Conservation (phyloP, 1,140 invertebrate genomes). For the Thrips palmi region DNA sequence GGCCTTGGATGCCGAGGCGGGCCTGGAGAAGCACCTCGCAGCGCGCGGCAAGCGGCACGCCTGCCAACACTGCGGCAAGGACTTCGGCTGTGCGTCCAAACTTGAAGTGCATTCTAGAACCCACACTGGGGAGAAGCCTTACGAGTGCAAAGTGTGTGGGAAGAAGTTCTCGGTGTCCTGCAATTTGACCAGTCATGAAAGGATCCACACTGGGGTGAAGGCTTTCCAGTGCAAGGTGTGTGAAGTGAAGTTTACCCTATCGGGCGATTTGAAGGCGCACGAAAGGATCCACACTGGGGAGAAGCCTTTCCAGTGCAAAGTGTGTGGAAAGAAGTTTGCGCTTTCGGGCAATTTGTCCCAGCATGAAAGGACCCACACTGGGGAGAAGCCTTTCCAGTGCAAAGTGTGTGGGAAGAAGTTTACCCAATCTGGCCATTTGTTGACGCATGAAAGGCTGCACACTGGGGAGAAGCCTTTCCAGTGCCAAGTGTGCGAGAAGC, state of each 20-base stretch:
- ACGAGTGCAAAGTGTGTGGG: slow-evolving; percentile 48
- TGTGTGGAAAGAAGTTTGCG: slow-evolving; percentile 28
- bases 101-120: slow-evolving; percentile 49
- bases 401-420: no score
- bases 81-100: slow-evolving; percentile 46
- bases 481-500: no score
- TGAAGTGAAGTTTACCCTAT: slow-evolving; percentile 29
- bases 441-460: no score
- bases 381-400: no score
- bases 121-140: slow-evolving; percentile 54
- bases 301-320: slow-evolving; percentile 27
- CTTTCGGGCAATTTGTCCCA: no score
- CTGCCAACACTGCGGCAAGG: slow-evolving; percentile 57
- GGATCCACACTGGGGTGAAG: slow-evolving; percentile 42
- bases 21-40: no score
- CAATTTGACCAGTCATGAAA: slow-evolving; percentile 41
- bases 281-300: slow-evolving; percentile 33
- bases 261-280: slow-evolving; percentile 28
- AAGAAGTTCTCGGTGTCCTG: slow-evolving; percentile 58
- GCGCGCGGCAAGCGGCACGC: slow-evolving; percentile 31
- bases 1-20: no score
- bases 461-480: no score
- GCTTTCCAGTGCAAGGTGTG: slow-evolving; percentile 40
- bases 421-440: no score
- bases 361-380: no score